Evolutionary conservation across 2,797 vertebrate species (phyloP), one percentile per base, ranked within the genome.

Genomic region (Gallirallus australis): DNA sequence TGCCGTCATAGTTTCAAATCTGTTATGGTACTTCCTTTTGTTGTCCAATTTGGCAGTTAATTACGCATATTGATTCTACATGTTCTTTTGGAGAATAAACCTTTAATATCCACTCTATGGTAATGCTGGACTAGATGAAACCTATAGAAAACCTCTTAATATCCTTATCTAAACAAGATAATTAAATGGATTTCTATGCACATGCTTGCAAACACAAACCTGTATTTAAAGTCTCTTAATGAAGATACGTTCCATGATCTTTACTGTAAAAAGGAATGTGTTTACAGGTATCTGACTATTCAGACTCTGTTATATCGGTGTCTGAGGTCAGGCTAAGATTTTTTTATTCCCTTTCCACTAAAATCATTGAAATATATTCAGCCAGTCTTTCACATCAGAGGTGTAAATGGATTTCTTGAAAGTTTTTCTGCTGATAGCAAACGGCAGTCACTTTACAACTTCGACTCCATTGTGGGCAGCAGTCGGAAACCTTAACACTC

Each of bases 331-430:
- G 82, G 42, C 86, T 94, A 81, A 87, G 85, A 80, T 83, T 93
- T 94, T 93, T 91, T 93, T 59, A 47, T 63, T 73, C 73, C 53
- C 40, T 95, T 96, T 95, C 92, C 50, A 66, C 93, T 97, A 90
- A 97, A 97, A 89, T 96, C 91, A 94, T 92, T 97, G 97, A 97
- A 97, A 97, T 98, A 95, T 96, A 97, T 97, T 97, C 94, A 95
- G 88, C 73, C 94, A 82, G 93, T 97, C 88, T 96, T 97, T 98
- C 97, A 97, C 97, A 97, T 97, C 96, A 96, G 95, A 98, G 97
- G 97, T 98, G 97, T 97, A 97, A 98, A 98, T 98, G 98, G 98
- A 97, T 98, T 98, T 98, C 96, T 95, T 97, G 96, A 97, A 97
- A 97, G 92, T 97, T 98, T 97, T 97, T 95, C 95, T 93, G 92